A percentile compares a stretch with the other conserved stretches of the same genome.
Evolutionary conservation across 2,113 vertebrate species (phyloP).

Genomic region (Porphyrio hochstetteri): DNA sequence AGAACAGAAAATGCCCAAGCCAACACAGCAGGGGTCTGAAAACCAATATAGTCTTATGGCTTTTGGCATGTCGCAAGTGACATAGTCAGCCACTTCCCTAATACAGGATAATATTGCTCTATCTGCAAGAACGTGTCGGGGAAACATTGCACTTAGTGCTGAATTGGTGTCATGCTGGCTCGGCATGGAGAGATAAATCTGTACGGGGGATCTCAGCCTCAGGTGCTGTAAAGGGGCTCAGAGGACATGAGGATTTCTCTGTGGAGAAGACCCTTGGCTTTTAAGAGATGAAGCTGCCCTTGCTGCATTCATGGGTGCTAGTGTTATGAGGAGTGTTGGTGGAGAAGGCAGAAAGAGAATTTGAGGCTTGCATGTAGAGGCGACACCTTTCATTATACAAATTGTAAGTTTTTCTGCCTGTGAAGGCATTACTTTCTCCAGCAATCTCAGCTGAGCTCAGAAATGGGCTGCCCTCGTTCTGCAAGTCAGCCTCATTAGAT

Average conservation of each 20-base stretch:
- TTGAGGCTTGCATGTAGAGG: background rate
- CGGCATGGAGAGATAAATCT: background rate
- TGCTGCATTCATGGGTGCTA: background rate
- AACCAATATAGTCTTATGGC: slow-evolving; percentile 67
- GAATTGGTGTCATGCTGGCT: slow-evolving; percentile 41
- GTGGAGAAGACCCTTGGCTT: background rate
- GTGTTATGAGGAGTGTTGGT: background rate
- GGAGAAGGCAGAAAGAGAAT: background rate
- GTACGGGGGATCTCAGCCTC: background rate
- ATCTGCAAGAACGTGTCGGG: slow-evolving; percentile 21
- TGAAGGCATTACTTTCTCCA: background rate
- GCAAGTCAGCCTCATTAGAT: background rate
- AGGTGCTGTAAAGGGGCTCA: background rate
- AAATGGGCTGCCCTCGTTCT: background rate
- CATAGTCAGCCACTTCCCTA: slow-evolving; percentile 56
- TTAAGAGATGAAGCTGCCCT: background rate
- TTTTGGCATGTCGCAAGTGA: slow-evolving; percentile 44
- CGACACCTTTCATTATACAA: background rate
- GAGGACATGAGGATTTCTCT: background rate
- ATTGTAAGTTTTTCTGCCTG: background rate
- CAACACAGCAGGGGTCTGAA: slow-evolving; percentile 68
- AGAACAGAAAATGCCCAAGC: slow-evolving; percentile 51
- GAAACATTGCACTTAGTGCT: slow-evolving; percentile 33
- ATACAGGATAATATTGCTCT: slow-evolving; percentile 69
- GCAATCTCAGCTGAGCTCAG: background rate